A percentile compares a stretch with the other conserved stretches of the same genome.
Conservation (phyloP, 2,797 vertebrate genomes). For the Galaxias olidus region DNA sequence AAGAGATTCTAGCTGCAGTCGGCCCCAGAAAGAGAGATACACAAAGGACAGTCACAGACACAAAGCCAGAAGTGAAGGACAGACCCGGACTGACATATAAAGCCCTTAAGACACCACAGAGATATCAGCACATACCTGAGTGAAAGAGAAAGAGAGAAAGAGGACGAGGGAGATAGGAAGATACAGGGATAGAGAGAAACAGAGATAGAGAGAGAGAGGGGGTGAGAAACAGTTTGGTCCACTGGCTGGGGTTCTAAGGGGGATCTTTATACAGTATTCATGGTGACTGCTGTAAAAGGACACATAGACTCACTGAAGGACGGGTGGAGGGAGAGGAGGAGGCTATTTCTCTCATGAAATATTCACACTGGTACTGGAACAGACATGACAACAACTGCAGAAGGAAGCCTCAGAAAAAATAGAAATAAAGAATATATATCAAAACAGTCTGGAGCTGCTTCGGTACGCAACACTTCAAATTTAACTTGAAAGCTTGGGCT, state of each 20-base stretch:
- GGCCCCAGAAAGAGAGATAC: not conserved
- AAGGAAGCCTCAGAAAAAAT: conserved; percentile 18
- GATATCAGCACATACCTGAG: conserved; percentile 82
- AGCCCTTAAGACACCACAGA: no score
- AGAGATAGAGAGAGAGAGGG: not conserved
- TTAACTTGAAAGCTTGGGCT: conserved; percentile 21
- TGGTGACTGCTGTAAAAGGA: conserved; percentile 43
- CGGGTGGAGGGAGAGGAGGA: not conserved
- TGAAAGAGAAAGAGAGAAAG: conserved; percentile 44
- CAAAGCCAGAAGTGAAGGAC: not conserved
- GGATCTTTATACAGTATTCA: conserved; percentile 58
- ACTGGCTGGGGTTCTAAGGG: not conserved
- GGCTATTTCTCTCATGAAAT: conserved; percentile 36
- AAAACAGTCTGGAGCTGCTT: not conserved
- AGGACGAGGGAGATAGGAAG: not conserved
- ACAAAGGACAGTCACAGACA: not conserved
- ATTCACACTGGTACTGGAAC: conserved; percentile 32
- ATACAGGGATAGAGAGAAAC: not conserved
- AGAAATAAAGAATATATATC: conserved; percentile 14
- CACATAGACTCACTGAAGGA: not conserved
- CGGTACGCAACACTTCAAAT: conserved; percentile 13
- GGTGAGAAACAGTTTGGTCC: not conserved
- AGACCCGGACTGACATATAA: not conserved
- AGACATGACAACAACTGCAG: conserved; percentile 21
- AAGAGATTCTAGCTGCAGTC: no score